A percentile compares a stretch with the other conserved stretches of the same genome.
phyloP scores from a whole-genome alignment of 1,140 invertebrate species.

The Aradophagus sp. region DNA sequence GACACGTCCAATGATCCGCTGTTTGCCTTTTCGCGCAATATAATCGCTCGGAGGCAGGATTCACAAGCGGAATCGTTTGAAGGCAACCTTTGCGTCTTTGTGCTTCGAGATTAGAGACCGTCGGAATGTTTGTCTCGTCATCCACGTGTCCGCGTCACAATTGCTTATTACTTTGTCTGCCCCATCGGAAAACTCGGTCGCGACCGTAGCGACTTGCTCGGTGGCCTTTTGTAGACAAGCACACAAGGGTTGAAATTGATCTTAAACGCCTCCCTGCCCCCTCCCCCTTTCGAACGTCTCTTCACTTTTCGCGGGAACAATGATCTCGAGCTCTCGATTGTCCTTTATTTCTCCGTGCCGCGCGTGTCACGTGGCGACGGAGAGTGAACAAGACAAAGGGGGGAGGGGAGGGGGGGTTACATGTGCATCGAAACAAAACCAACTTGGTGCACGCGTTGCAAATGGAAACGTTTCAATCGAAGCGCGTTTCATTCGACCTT shows the following conservation, averaged over 20 bases:
- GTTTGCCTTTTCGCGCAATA: too few relatives aligned
- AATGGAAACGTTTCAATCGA: conserved; percentile 48
- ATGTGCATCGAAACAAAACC: conserved; percentile 35
- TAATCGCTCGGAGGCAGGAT: too few relatives aligned
- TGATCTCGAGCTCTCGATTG: conserved; percentile 35
- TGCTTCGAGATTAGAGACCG: conserved; percentile 30
- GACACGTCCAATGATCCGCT: too few relatives aligned
- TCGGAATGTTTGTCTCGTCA: conserved; percentile 41
- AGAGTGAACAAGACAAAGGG: conserved; percentile 23
- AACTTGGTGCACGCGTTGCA: conserved; percentile 22
- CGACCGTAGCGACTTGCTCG: conserved; percentile 21
- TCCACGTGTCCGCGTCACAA: conserved; percentile 35
- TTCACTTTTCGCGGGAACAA: conserved; percentile 20
- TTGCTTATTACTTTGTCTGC: conserved; percentile 34
- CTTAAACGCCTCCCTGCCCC: conserved; percentile 17
- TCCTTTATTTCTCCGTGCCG: conserved; percentile 43
- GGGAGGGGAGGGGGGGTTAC: conserved; percentile 31
- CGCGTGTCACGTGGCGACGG: conserved; percentile 36
- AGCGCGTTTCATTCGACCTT: conserved; percentile 30
- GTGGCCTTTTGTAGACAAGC: conserved; percentile 21
- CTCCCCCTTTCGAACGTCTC: too few relatives aligned
- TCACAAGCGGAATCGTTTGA: too few relatives aligned
- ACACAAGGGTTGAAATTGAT: conserved; percentile 48
- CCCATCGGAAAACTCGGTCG: conserved; percentile 13
- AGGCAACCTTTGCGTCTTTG: conserved; percentile 16